Evolutionary conservation across 2,888 invertebrate genomes (phyloP).

Genomic region (Orchestes rusci): DNA sequence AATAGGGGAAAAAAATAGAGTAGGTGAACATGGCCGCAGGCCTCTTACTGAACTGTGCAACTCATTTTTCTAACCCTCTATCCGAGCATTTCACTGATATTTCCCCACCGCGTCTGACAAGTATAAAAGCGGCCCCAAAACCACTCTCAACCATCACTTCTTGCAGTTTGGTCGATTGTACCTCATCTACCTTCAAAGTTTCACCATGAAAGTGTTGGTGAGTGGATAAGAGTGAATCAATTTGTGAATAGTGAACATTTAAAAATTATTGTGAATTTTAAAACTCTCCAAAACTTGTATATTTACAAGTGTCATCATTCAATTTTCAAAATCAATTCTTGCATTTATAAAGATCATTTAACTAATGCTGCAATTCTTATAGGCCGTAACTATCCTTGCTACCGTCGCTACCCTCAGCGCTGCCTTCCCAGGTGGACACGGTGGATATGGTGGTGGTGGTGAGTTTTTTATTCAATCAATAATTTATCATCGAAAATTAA

Average conservation of each 20-base stretch:
- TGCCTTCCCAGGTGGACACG: conserved; percentile 13
- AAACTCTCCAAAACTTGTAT: no score
- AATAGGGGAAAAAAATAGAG: conserved; percentile 18
- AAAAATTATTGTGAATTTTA: no score
- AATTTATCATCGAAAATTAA: neutral
- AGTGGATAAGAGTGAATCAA: no score
- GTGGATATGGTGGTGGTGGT: conserved; percentile 16
- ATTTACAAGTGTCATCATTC: no score
- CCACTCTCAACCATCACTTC: conserved; percentile 24
- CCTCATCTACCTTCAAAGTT: conserved; percentile 11
- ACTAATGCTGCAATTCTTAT: no score
- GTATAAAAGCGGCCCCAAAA: conserved; percentile 20
- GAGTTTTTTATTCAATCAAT: no score
- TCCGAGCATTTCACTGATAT: conserved; percentile 20
- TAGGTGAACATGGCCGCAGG: conserved; percentile 19
- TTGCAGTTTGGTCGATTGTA: conserved; percentile 24
- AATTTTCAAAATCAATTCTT: no score
- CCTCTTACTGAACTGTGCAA: conserved; percentile 17
- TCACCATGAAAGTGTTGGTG: conserved; percentile 24
- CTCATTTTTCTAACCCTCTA: conserved; percentile 15
- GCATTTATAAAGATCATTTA: no score
- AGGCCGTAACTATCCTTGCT: conserved; percentile 23
- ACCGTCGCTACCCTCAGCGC: conserved; percentile 22
- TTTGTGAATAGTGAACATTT: no score
- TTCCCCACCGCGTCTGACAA: conserved; percentile 12